Conservation (phyloP, 1,140 invertebrate genomes). For the Marisa cornuarietis region DNA sequence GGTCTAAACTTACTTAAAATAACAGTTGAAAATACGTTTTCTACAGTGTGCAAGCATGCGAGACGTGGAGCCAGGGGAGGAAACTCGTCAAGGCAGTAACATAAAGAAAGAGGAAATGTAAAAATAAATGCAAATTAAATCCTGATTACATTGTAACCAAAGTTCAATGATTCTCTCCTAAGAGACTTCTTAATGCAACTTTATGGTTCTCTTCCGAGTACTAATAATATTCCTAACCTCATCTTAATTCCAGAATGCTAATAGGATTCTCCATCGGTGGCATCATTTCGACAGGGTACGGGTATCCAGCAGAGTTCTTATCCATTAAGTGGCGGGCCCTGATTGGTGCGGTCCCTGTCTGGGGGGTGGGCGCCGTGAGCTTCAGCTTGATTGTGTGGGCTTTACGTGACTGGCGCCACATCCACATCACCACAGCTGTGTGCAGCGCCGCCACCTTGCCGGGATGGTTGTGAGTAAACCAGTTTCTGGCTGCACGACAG, state of each 20-base stretch:
- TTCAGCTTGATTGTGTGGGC: slow-evolving; percentile 13
- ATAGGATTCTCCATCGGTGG: slow-evolving; percentile 33
- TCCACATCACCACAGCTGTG: slow-evolving; percentile 23
- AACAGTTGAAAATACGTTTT: not conserved
- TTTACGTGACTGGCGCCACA: slow-evolving; percentile 26
- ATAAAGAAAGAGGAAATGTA: too few species aligned
- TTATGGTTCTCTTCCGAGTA: too few species aligned
- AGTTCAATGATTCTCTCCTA: not conserved
- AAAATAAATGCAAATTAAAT: too few species aligned
- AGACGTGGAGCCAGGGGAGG: too few species aligned
- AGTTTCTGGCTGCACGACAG: too few species aligned
- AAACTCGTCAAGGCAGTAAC: too few species aligned
- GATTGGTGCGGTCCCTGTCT: slow-evolving; percentile 17
- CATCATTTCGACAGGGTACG: slow-evolving; percentile 28
- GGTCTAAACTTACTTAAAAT: not conserved
- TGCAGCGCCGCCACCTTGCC: slow-evolving; percentile 2
- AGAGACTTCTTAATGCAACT: not conserved
- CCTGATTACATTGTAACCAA: too few species aligned
- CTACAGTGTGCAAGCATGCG: too few species aligned
- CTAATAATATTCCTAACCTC: too few species aligned
- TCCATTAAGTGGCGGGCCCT: slow-evolving; percentile 32
- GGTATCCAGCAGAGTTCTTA: slow-evolving; percentile 38
- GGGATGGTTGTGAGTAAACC: slow-evolving; percentile 18
- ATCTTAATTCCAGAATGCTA: slow-evolving; percentile 14
- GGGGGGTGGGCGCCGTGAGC: slow-evolving; percentile 14